Base-by-base conservation (phyloP, 2,113 vertebrate species). In the Nothocercus nigrocapillus region DNA sequence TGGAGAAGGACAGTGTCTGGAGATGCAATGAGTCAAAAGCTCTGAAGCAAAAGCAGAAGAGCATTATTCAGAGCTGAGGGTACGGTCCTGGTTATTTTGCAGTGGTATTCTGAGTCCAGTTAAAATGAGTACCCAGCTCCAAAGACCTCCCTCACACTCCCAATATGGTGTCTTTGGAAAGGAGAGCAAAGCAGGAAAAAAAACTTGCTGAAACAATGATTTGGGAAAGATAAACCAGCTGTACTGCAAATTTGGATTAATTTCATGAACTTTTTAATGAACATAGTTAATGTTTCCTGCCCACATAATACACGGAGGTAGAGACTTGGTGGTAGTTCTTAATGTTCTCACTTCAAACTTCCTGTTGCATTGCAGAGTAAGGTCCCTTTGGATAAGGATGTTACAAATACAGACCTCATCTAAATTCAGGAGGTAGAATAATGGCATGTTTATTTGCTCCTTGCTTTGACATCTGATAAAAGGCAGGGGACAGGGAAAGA, bases 1-100 rank as follows among this genome's bases (percentile, higher is more conserved):
- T 16, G 53, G 28, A 56, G 32, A n/a, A 53, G 70, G 21, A 5
- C 13, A 42, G 3, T 72, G 16, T 36, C 38, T 76, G n/a, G 25
- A 86, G 40, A 81, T 1, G 0, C 45, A 75, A 20, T 28, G 3
- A 84, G 16, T n/a, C 56, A 40, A 42, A 49, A 88, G 2, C 3
- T 81, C 44, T 56, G n/a, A 75, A 88, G 63, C 2, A 44, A 36
- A 11, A 54, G 14, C 4, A 45, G 59, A 58, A 54, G 75, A 28
- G 8, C n/a, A 17, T 75, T 82, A 51, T 73, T 78, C 22, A n/a
- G 87, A 84, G 25, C 54, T 56, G 12, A 88, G 8, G 85, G 8
- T 25, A 58, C 75, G 38, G 70, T 76, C 88, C 51, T 88, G 30
- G 32, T 93, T 77, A 86, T 78, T 53, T 58, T 95, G 3, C 32